These are phyloP conservation scores for Halcyon chelicuti DNA, from an alignment of 2,797 vertebrate species.

Conservation along the genomic window DNA sequence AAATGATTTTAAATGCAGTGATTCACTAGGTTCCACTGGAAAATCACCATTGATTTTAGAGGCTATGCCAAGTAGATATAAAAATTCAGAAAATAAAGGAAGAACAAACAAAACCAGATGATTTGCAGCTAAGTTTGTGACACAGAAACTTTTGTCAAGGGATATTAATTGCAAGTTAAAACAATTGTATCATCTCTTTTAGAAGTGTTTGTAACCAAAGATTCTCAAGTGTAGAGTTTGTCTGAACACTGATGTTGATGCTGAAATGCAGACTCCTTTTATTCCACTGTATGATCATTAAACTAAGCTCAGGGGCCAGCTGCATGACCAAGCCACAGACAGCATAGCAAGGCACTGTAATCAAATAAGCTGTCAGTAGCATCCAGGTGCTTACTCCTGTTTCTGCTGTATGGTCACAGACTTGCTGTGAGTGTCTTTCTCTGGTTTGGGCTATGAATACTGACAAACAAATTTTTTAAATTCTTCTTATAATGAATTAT, in stretches of 20 bases:
- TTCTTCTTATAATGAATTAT: neutral
- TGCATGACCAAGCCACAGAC: neutral
- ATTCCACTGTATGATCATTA: neutral
- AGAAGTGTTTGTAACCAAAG: neutral
- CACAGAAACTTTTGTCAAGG: neutral
- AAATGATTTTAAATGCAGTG: neutral
- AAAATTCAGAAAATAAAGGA: constrained; percentile 13
- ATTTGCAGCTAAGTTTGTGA: neutral
- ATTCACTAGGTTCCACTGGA: constrained; percentile 10
- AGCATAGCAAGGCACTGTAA: neutral
- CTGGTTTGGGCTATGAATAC: neutral
- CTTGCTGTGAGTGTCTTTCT: neutral
- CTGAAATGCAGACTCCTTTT: neutral
- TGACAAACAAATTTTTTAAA: rapidly evolving
- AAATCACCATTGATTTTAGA: neutral
- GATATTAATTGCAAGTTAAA: neutral
- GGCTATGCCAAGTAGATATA: neutral
- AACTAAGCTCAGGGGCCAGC: neutral
- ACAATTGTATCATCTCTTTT: neutral
- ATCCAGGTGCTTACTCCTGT: neutral
- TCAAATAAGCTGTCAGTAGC: neutral
- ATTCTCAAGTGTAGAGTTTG: neutral
- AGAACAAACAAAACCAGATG: neutral
- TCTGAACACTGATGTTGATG: neutral
- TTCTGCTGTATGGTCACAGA: neutral